Conservation (phyloP, 30 jellyfish, hydroid and myxozoan genomes). For the Pelagia noctiluca region DNA sequence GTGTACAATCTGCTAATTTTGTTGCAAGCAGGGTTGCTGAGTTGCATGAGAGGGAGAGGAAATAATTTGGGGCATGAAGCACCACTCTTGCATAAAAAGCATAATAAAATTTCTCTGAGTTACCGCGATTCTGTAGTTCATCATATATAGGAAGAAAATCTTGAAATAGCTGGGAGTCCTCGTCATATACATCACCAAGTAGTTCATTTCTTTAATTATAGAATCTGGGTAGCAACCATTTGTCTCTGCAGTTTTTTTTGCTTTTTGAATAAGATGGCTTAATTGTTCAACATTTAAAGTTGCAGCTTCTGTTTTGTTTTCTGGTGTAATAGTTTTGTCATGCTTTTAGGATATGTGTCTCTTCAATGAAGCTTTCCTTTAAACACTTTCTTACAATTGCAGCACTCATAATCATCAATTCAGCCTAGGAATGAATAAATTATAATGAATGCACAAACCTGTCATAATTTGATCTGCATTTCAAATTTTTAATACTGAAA, state of each 20-base stretch:
- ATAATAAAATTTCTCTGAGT: conserved; percentile 55
- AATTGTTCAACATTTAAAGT: conserved; percentile 21
- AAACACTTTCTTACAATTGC: conserved; percentile 9
- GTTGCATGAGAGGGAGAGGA: conserved; percentile 24
- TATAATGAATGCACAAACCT: too few species aligned
- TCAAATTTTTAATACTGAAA: too few species aligned
- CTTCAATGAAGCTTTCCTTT: conserved; percentile 21
- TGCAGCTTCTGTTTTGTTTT: conserved; percentile 13
- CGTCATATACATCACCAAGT: neutral
- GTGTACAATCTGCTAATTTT: conserved; percentile 42
- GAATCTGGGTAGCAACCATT: conserved; percentile 36
- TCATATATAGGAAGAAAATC: neutral
- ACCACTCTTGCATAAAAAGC: conserved; percentile 30
- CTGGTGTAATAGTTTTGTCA: neutral
- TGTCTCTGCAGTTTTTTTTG: conserved; percentile 39
- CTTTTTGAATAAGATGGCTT: conserved; percentile 13
- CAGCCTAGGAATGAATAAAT: neutral
- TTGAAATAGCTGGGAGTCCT: conserved; percentile 18
- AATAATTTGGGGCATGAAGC: conserved; percentile 14
- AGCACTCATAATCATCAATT: neutral
- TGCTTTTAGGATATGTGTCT: conserved; percentile 22
- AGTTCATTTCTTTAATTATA: conserved; percentile 27
- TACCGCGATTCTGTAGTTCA: conserved; percentile 13
- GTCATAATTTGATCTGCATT: too few species aligned
- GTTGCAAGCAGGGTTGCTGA: conserved; percentile 47